Conservation (phyloP, 2,797 vertebrate genomes). For the Chrysocyon brachyurus region DNA sequence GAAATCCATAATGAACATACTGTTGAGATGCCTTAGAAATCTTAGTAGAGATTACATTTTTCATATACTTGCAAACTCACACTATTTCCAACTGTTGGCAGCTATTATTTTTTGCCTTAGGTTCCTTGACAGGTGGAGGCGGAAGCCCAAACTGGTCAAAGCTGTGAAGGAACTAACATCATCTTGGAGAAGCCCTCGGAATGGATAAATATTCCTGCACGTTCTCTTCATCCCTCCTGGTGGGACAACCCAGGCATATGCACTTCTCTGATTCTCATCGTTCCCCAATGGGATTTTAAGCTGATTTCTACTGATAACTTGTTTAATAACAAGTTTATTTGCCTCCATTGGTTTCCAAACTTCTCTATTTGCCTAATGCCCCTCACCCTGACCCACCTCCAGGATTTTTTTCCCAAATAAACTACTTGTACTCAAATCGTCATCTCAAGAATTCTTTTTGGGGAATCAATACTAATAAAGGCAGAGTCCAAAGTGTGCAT, state of each 20-base stretch:
- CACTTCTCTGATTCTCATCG: not conserved
- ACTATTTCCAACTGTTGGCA: not conserved
- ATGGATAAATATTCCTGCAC: no score
- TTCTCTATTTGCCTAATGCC: not conserved
- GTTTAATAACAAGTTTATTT: not conserved
- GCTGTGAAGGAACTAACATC: not conserved
- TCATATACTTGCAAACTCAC: rapidly evolving
- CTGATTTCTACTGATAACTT: not conserved
- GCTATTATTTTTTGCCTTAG: not conserved
- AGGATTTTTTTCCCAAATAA: not conserved
- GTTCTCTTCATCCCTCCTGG: not conserved
- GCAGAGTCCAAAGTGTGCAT: not conserved
- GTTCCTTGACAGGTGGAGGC: not conserved
- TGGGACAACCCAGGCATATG: rapidly evolving
- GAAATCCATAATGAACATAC: not conserved
- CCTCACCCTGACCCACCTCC: not conserved
- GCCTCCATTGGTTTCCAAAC: not conserved
- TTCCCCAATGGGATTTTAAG: not conserved
- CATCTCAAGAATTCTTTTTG: not conserved
- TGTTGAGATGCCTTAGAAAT: not conserved
- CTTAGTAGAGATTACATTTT: not conserved
- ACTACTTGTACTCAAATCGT: not conserved
- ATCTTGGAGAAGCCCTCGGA: not conserved
- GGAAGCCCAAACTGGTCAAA: not conserved
- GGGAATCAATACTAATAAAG: not conserved